Conservation (phyloP, 2,888 invertebrate species). For the Auanema sp. region DNA sequence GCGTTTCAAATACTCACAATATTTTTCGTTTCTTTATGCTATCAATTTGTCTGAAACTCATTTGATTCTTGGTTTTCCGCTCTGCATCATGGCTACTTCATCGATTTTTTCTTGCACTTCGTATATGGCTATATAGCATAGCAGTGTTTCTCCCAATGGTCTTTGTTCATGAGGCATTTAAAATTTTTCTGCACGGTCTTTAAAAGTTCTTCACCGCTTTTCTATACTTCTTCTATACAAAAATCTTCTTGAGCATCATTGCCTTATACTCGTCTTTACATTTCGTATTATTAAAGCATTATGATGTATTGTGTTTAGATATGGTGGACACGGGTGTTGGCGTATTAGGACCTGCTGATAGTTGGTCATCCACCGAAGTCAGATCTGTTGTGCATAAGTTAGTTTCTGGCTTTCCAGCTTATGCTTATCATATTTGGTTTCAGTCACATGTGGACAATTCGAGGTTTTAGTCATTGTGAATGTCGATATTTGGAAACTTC, state of each 20-base stretch:
- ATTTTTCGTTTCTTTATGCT: too few relatives aligned
- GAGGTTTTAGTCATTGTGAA: slow-evolving; percentile 61
- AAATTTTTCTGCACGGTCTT: neutral
- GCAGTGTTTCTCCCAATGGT: too few relatives aligned
- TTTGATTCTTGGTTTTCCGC: too few relatives aligned
- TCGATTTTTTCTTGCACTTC: too few relatives aligned
- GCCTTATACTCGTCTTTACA: neutral
- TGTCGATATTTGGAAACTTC: slow-evolving; percentile 62
- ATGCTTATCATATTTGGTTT: slow-evolving; percentile 7
- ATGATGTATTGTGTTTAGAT: slow-evolving; percentile 1
- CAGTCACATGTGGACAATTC: slow-evolving; percentile 61
- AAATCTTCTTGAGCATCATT: neutral
- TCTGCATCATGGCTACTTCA: too few relatives aligned
- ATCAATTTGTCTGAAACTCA: too few relatives aligned
- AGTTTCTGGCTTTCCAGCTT: neutral
- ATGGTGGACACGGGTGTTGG: slow-evolving; percentile 30
- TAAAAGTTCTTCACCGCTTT: neutral
- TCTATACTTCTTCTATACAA: neutral
- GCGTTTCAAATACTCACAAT: too few relatives aligned
- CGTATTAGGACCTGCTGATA: slow-evolving; percentile 40
- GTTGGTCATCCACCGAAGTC: slow-evolving; percentile 56
- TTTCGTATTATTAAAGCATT: too few relatives aligned
- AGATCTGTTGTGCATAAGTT: slow-evolving; percentile 34
- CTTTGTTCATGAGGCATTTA: neutral
- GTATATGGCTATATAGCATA: too few relatives aligned